Base-by-base conservation (phyloP, 2,113 vertebrate species). In the Oxygymnocypris stewartii region DNA sequence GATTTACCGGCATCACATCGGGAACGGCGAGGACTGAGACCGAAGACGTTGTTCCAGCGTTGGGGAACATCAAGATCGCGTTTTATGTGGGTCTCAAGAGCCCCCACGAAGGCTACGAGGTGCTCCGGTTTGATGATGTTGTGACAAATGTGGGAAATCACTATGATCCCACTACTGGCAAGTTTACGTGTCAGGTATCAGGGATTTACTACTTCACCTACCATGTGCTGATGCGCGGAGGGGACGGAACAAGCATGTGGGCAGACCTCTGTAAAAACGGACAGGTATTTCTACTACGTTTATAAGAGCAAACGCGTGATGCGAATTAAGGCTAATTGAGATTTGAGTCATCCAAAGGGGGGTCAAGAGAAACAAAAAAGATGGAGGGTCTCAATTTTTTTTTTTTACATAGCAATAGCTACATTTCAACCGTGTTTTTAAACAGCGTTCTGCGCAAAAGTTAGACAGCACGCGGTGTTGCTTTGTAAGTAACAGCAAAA, bases 71-170 rank as follows among this genome's bases (percentile, higher is more conserved):
- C 44, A 96, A 96, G 92, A 96, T 97, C 37, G 96, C 96, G 2
- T 97, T 98, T 92, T 97, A 97, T 71, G 97, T 97, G 89, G 97
- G 97, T 51, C 94, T 98, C 75, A 98, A 97, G 90, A 97, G 96
- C 87, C 97, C 96, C 0, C 95, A 95, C 51, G 95, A 95, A 81
- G 94, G 94, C 31, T 95, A 95, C 79, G 94, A 95, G 59, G 94
- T 95, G 9, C 89, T 95, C 6, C 89, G 92, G 51, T 95, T 95
- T 65, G 94, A 95, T 61, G 94, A 95, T 86, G 92, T 95, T 1
- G 93, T 95, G 10, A 95, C 94, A 7, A 95, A 95, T 84, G 85
- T 94, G 49, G 94, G 94, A 18, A 94, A 94, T 71, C 92, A 94
- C 86, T 95, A 95, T 75, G 94, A 95, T 87, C 92, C 96, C 10